Base-by-base conservation (phyloP, 2,113 vertebrate species). In the Lamprologus lemairii region DNA sequence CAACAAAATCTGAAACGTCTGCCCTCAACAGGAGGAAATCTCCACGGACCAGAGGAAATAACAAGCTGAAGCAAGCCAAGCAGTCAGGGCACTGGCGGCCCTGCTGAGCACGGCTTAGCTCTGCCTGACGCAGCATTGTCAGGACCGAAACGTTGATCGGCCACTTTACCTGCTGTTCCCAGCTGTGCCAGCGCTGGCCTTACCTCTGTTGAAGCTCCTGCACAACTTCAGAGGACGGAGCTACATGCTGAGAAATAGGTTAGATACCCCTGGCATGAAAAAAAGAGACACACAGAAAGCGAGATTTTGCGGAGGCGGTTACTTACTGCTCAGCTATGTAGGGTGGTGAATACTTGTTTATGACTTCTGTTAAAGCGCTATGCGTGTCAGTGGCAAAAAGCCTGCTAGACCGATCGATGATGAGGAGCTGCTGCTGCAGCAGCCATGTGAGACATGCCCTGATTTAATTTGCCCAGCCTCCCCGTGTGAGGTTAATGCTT, bases 371-470 rank as follows among this genome's bases (percentile, higher is more conserved):
- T 83, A 88, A 91, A 89, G 91, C 88, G 5, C 37, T 42, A 82
- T 90, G 92, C 33, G 45, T 92, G 85, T 94, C 89, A 92, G 80
- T 94, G 89, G 89, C 92, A 91, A 87, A 93, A 88, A 85, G 83
- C 84, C 88, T 84, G 71, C 83, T 85, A 86, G 80, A 89, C 84
- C 17, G 91, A 93, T 94, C 89, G 12, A 90, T 92, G 89, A 90
- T 71, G 91, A 94, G 81, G 16, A 91, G 85, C 45, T 89, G 85
- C 75, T 88, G 84, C 68, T 26, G 85, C 87, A 54, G 84, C 85
- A 90, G 85, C 85, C 83, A 53, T 19, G 57, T 89, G 84, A 91
- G 83, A 89, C 90, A 78, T 86, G 65, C 47, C 51, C 51, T 37
- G 79, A 88, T 93, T 93, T 87, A 87, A 90, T 94, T 88, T 83